Percentiles rank a stretch among this genome's conserved stretches.
Conservation (phyloP, 2,113 vertebrate genomes). For the Brachyhypopomus gauderio region DNA sequence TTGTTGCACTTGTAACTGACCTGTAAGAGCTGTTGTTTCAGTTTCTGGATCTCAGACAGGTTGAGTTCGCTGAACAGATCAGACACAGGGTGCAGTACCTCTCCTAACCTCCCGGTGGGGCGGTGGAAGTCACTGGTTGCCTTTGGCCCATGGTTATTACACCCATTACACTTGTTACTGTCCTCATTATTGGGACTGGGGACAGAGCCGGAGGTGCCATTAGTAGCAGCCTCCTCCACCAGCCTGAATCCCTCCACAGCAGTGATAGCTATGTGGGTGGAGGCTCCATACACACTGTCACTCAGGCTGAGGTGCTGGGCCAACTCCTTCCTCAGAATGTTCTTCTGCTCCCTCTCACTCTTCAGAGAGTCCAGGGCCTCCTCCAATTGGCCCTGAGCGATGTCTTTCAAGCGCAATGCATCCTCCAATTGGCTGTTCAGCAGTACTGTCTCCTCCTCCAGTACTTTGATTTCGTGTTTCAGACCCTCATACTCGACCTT, state of each 20-base stretch:
- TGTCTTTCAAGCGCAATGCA: slow-evolving; percentile 92
- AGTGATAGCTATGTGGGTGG: slow-evolving; percentile 87
- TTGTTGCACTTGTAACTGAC: slow-evolving; percentile 67
- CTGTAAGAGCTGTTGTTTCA: slow-evolving; percentile 97
- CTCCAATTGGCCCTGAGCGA: slow-evolving; percentile 90
- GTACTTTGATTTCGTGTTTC: slow-evolving; percentile 97
- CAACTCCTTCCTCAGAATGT: slow-evolving; percentile 92
- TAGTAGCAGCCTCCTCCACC: slow-evolving; percentile 81
- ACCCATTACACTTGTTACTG: slow-evolving; percentile 79
- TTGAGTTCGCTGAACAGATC: slow-evolving; percentile 98
- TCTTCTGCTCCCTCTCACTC: slow-evolving; percentile 95
- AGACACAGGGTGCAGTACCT: slow-evolving; percentile 85
- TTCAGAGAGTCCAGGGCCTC: slow-evolving; percentile 94
- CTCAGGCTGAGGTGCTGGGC: slow-evolving; percentile 89
- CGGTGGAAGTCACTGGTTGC: slow-evolving; percentile 84
- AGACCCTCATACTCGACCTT: slow-evolving; percentile 98
- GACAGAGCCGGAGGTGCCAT: slow-evolving; percentile 57
- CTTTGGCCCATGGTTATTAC: slow-evolving; percentile 76
- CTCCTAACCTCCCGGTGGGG: slow-evolving; percentile 80
- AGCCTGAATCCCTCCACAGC: slow-evolving; percentile 91
- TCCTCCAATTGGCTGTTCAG: slow-evolving; percentile 98
- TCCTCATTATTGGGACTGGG: slow-evolving; percentile 83
- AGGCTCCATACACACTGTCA: slow-evolving; percentile 87
- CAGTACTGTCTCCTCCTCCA: slow-evolving; percentile 94
- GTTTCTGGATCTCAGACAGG: slow-evolving; percentile 97